phyloP scores from a whole-genome alignment of 2,113 vertebrate species.

The Macrotus californicus region DNA sequence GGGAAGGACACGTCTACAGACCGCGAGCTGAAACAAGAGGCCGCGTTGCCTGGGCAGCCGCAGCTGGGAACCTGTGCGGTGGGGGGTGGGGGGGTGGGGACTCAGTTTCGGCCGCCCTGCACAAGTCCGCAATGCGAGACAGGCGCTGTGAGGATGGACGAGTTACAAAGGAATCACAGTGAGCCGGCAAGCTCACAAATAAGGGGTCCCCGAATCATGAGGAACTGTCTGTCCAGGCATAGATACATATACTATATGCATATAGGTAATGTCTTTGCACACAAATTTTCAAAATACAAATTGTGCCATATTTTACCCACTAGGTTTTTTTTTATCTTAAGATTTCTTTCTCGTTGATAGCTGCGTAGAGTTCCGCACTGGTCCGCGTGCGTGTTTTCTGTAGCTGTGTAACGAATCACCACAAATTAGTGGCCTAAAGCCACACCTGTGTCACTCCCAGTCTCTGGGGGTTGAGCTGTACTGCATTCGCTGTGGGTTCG shows the following conservation, averaged over 20 bases:
- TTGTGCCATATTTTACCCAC: too few species aligned
- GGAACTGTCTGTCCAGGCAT: background rate
- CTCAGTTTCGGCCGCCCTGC: too few species aligned
- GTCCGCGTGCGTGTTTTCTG: background rate
- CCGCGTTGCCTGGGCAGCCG: background rate
- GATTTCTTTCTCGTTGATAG: background rate
- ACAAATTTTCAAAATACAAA: background rate
- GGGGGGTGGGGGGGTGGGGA: too few species aligned
- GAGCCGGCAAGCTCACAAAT: background rate
- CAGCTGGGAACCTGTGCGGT: rapidly evolving
- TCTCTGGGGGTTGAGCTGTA: background rate
- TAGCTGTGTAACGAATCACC: background rate
- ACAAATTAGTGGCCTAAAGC: background rate
- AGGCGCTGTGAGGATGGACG: background rate
- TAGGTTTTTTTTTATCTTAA: too few species aligned
- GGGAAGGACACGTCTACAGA: background rate
- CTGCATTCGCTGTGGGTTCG: background rate
- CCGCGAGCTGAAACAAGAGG: background rate
- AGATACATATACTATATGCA: too few species aligned
- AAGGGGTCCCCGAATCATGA: background rate
- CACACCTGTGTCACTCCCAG: background rate
- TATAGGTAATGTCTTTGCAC: background rate
- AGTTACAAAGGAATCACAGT: background rate
- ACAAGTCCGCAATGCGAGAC: rapidly evolving
- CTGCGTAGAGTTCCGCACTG: background rate